phyloP scores from a whole-genome alignment of 2,113 vertebrate species.

The Caranx ignobilis region DNA sequence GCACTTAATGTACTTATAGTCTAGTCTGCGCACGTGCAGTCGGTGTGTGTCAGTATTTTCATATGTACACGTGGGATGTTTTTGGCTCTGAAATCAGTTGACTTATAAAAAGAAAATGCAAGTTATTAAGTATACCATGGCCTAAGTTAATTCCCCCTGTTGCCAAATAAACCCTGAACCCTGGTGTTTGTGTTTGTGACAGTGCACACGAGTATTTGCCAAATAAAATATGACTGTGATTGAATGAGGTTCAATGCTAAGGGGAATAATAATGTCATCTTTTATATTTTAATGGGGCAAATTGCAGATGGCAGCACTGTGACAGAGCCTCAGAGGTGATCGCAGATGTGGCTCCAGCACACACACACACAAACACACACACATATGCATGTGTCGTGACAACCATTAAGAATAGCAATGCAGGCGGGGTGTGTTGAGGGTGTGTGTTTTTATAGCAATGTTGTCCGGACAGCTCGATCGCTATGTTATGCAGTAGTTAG shows the following conservation, averaged over 20 bases:
- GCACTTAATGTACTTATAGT: constrained; percentile 18
- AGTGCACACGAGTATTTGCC: neutral
- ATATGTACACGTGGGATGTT: neutral
- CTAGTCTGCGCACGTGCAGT: neutral
- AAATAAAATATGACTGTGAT: neutral
- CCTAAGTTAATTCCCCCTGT: neutral
- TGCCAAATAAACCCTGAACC: constrained; percentile 12
- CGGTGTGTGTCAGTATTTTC: neutral
- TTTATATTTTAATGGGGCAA: constrained; percentile 12
- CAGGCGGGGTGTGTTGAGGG: constrained; percentile 1
- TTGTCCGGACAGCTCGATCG: constrained; percentile 30
- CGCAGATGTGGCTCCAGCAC: constrained; percentile 17
- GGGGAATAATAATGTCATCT: constrained; percentile 17
- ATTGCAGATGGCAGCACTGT: constrained; percentile 34
- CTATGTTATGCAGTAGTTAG: constrained; percentile 7
- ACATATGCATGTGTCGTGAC: neutral
- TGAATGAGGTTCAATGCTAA: neutral
- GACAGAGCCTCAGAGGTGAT: constrained; percentile 37
- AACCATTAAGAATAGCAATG: neutral
- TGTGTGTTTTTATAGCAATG: constrained; percentile 33
- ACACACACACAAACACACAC: neutral
- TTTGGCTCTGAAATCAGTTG: constrained; percentile 9
- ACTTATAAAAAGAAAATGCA: neutral
- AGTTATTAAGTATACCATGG: neutral
- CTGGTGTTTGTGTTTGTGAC: neutral